Evolutionary conservation across 1,140 invertebrate genomes (phyloP).

Genomic region (Drosophila serrata): DNA sequence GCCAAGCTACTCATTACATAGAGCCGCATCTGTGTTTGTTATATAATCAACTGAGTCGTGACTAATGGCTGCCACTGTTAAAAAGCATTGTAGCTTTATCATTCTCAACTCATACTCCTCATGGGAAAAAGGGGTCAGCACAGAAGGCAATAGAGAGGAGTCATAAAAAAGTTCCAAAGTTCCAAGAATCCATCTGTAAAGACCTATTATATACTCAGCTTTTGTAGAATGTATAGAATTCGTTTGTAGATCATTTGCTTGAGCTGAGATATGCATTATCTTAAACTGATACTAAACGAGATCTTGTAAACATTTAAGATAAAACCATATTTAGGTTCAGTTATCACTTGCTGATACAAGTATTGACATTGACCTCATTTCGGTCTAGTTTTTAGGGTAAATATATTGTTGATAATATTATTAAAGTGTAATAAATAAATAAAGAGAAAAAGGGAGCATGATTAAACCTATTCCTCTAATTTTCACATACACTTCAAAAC

Average conservation of each 20-base stretch:
- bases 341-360: background rate
- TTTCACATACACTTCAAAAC: slow-evolving; percentile 9
- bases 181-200: background rate
- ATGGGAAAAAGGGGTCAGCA: slow-evolving; percentile 23
- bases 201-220: background rate
- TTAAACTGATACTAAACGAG: background rate
- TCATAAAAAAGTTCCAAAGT: slow-evolving; percentile 12
- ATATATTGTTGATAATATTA: background rate
- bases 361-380: slow-evolving; percentile 8
- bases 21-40: slow-evolving; percentile 38
- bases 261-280: slow-evolving; percentile 7
- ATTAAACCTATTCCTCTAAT: background rate
- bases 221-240: background rate
- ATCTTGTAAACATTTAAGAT: slow-evolving; percentile 15
- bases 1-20: slow-evolving; percentile 42
- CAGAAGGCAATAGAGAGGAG: slow-evolving; percentile 1
- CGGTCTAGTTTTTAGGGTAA: background rate
- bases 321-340: background rate
- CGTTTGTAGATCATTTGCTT: background rate
- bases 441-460: background rate
- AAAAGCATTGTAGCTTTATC: slow-evolving; percentile 26
- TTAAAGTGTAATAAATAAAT: background rate
- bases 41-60: slow-evolving; percentile 45
- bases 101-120: slow-evolving; percentile 3
- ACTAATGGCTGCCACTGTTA: slow-evolving; percentile 37